Conservation (phyloP, 2,113 vertebrate species). For the Rhinolophus ferrumequinum region DNA sequence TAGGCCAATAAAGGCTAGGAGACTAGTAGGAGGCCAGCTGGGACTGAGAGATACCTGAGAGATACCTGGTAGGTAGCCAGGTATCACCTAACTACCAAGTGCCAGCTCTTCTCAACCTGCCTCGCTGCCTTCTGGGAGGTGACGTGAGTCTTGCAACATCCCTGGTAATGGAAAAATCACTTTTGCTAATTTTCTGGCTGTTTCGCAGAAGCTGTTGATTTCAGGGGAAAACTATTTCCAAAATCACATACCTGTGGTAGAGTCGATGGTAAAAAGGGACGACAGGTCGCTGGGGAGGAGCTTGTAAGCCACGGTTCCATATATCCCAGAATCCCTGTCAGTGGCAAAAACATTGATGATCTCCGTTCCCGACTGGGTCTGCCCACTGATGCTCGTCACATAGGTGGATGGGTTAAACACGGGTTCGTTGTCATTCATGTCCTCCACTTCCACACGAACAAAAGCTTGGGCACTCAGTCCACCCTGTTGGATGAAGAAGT, state of each 20-base stretch:
- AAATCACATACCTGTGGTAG: constrained; percentile 88
- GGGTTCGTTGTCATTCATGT: constrained; percentile 94
- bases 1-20: background rate
- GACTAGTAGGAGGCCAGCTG: background rate
- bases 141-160: background rate
- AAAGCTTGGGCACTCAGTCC: constrained; percentile 94
- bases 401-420: constrained; percentile 91
- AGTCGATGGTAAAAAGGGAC: constrained; percentile 89
- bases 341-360: constrained; percentile 90
- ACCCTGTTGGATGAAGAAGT: constrained; percentile 87
- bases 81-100: background rate
- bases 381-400: constrained; percentile 90
- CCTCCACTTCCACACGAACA: constrained; percentile 93
- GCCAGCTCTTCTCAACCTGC: background rate
- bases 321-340: constrained; percentile 90
- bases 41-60: no score
- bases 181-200: background rate
- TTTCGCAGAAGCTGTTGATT: background rate
- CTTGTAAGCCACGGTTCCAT: constrained; percentile 89
- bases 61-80: no score
- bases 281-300: constrained; percentile 89
- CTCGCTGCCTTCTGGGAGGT: background rate
- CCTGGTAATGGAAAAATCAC: background rate
- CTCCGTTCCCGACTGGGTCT: constrained; percentile 90
- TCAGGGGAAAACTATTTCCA: background rate